These are phyloP conservation scores for Platygyra sinensis DNA, from an alignment of 64 coral and sea anemone genomes.

Conservation along the genomic window DNA sequence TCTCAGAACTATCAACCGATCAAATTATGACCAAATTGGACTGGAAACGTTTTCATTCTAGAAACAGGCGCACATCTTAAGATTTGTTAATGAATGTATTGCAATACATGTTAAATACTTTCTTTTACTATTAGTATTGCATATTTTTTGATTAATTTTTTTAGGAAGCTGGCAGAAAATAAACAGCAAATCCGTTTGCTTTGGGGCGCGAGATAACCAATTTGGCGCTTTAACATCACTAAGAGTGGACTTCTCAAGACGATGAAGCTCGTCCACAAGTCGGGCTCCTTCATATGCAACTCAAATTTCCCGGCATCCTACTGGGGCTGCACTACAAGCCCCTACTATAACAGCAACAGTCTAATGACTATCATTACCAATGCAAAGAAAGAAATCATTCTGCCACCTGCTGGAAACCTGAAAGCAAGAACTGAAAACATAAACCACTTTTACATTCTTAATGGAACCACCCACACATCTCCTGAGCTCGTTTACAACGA, in stretches of 20 bases:
- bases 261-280: constrained; percentile 20
- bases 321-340: not conserved
- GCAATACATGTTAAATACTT: no score
- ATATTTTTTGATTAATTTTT: not conserved
- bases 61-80: no score
- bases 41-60: no score
- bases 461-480: not conserved
- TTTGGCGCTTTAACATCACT: constrained; percentile 8
- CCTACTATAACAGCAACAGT: not conserved
- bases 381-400: not conserved
- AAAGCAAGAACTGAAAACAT: no score
- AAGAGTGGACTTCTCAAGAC: constrained; percentile 3
- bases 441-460: not conserved
- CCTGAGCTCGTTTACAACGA: not conserved
- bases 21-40: no score
- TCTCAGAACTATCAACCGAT: no score
- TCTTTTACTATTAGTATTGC: no score
- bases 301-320: not conserved
- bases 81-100: no score
- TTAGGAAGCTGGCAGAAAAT: constrained; percentile 41
- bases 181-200: not conserved
- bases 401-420: not conserved
- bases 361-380: constrained; percentile 1
- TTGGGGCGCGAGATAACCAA: constrained; percentile 16
- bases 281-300: not conserved